A percentile compares a stretch with the other conserved stretches of the same genome.
Conservation (phyloP, 2,113 vertebrate genomes). For the Rallus limicola region DNA sequence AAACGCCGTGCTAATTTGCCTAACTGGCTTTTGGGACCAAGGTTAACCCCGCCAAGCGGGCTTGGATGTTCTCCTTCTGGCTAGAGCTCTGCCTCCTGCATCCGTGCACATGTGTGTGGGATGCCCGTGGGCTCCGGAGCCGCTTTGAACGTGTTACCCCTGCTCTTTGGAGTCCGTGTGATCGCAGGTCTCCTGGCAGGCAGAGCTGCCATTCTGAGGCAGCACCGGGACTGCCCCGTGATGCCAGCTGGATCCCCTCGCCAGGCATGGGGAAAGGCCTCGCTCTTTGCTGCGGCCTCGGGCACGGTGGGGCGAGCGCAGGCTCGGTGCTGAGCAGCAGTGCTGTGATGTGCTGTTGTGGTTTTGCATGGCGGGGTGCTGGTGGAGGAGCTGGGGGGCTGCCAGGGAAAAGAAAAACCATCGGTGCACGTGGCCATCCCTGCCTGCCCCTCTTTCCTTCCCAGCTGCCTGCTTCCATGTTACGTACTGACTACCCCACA, state of each 20-base stretch:
- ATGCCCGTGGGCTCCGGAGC: not conserved
- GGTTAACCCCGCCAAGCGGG: not conserved
- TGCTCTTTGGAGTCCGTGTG: fast-evolving
- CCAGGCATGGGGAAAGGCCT: not conserved
- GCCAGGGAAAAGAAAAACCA: too few relatives aligned
- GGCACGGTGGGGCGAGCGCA: fast-evolving
- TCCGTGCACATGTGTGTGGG: fast-evolving
- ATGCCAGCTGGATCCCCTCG: fast-evolving
- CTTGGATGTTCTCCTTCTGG: not conserved
- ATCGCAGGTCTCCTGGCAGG: not conserved
- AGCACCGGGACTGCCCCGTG: fast-evolving
- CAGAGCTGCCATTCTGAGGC: not conserved
- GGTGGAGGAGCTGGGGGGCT: too few relatives aligned
- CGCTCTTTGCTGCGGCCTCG: fast-evolving
- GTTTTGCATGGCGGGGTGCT: too few relatives aligned
- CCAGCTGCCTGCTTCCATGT: not conserved
- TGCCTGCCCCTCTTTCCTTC: fast-evolving
- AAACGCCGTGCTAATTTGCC: conserved; percentile 47
- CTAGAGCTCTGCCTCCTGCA: not conserved
- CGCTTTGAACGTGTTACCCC: not conserved
- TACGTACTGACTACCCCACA: fast-evolving
- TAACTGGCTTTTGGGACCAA: conserved; percentile 46
- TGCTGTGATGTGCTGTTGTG: not conserved
- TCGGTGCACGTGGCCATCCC: fast-evolving
- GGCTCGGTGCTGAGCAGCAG: not conserved